Evolutionary conservation across 2,797 vertebrate genomes (phyloP), one percentile per base, ranked within the genome.

Genomic region (Macroramphosus scolopax): DNA sequence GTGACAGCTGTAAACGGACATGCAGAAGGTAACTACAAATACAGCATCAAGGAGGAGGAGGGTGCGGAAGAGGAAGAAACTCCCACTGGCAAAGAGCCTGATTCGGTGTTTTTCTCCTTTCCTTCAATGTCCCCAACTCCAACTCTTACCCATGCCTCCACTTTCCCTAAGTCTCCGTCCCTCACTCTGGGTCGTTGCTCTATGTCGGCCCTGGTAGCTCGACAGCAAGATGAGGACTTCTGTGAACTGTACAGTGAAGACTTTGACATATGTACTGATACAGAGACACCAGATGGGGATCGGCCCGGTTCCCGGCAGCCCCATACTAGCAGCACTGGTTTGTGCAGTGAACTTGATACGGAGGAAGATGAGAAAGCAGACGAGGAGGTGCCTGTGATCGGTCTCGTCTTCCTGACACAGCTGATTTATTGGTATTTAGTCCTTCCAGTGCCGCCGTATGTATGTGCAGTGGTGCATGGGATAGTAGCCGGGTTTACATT

Each of bases 31-130:
- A 96, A 95, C 91, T 90, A 89, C 88, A 88, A 90, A 76, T 94
- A 95, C 84, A 95, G 93, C 89, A 98, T 97, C 83, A 96, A 97
- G 63, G 96, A 99, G 73, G 97, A 98, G 62, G 97, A 97, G 55
- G 86, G 85, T 17, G 91, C 50, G 12, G 84, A 95, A 0, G 94
- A 94, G 56, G 87, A 80, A 0, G 92, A 92, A 4, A 78, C 73
- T 38, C 52, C 68, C 6, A 63, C 77, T 39, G 79, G 87, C 17
- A 63, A 68, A 29, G 62, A 86, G 13, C 76, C 82, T 34, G 72
- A 36, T 44, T 10, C 58, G 35, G 42, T 87, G 61, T 91, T 91
- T 58, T 91, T 91, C 80, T 85, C 85, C 42, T 86, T 85, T 40
- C 84, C 37, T 9, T 74, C 68, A 0, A 35, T 2, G 57, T 42